phyloP scores from a whole-genome alignment of 2,113 vertebrate genomes.

The Clarias batrachus region DNA sequence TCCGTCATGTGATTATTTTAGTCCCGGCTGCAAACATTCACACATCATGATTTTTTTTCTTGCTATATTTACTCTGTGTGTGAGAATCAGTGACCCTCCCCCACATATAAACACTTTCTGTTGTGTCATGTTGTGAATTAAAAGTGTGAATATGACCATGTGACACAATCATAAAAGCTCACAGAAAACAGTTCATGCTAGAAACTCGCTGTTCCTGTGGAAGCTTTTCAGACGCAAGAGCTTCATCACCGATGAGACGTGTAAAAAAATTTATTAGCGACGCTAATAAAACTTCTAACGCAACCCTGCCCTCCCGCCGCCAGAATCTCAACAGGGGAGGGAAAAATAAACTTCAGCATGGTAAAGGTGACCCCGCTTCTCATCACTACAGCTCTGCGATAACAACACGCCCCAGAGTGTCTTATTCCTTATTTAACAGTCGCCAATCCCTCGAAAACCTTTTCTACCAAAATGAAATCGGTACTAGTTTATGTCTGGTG shows the following conservation, averaged over 20 bases:
- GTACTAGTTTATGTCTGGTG: too few relatives aligned
- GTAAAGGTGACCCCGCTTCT: not conserved
- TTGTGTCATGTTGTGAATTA: not conserved
- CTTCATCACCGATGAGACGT: not conserved
- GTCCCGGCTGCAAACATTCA: not conserved
- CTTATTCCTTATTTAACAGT: not conserved
- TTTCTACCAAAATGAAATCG: too few relatives aligned
- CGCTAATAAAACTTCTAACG: not conserved
- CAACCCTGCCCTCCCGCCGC: too few relatives aligned
- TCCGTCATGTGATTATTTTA: not conserved
- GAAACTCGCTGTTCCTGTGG: not conserved
- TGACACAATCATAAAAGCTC: not conserved
- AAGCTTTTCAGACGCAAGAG: not conserved
- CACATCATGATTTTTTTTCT: not conserved
- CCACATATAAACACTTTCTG: not conserved
- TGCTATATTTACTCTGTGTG: not conserved
- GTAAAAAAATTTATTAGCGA: not conserved
- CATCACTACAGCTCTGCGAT: not conserved
- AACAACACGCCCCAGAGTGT: not conserved
- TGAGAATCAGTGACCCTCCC: not conserved
- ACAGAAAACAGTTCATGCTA: not conserved
- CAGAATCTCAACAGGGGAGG: not conserved
- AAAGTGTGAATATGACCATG: not conserved
- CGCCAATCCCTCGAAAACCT: too few relatives aligned
- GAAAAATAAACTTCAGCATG: not conserved